Evolutionary conservation across 2,888 invertebrate species (phyloP).

Genomic region (Nephrotoma appendiculata): DNA sequence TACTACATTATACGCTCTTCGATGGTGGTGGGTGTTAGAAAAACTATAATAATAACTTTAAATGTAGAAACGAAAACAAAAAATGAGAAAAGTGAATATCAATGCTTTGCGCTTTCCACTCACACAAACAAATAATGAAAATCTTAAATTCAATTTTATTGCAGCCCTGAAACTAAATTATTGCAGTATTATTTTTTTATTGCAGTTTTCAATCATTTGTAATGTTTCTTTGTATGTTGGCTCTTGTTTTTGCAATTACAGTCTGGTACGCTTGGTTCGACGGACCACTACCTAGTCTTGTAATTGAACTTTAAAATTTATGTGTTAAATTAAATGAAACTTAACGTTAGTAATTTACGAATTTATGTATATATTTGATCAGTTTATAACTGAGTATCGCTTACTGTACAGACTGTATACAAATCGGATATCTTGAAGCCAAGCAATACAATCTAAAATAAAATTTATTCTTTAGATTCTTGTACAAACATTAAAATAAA

Average conservation of each 20-base stretch:
- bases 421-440: neutral
- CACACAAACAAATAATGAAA: neutral
- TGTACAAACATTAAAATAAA: neutral
- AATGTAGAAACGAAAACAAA: neutral
- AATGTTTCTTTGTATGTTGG: conserved; percentile 5
- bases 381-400: too few relatives aligned
- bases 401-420: neutral
- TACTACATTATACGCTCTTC: neutral
- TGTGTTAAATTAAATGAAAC: too few relatives aligned
- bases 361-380: too few relatives aligned
- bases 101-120: conserved; percentile 7
- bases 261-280: neutral
- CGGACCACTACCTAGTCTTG: too few relatives aligned
- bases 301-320: too few relatives aligned
- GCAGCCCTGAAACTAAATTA: conserved; percentile 11
- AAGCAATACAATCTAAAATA: neutral
- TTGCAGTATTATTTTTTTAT: conserved; percentile 12
- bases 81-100: neutral
- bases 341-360: too few relatives aligned
- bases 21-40: neutral
- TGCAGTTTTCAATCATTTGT: conserved; percentile 13
- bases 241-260: neutral
- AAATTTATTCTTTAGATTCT: neutral
- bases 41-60: neutral
- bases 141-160: conserved; percentile 13